Conservation (phyloP, 2,888 invertebrate genomes). For the Drosophila prostipennis region DNA sequence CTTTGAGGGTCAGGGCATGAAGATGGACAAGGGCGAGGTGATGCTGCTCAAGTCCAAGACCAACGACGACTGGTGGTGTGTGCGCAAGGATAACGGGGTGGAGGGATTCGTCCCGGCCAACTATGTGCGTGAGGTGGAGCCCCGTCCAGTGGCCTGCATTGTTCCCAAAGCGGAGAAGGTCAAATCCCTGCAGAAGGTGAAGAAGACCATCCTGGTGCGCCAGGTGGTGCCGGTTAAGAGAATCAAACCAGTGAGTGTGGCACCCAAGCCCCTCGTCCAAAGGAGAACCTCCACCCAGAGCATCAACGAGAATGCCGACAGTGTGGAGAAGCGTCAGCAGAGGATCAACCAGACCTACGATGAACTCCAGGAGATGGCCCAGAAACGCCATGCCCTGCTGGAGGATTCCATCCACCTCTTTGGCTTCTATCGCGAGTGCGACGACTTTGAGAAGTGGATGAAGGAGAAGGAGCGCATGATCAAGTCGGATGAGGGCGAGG, state of each 20-base stretch:
- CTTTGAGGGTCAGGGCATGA: constrained; percentile 96
- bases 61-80: constrained; percentile 99
- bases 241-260: constrained; percentile 85
- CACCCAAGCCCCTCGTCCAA: constrained; percentile 82
- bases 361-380: constrained; percentile 91
- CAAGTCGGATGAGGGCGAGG: constrained; percentile 92
- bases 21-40: constrained; percentile 94
- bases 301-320: constrained; percentile 87
- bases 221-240: constrained; percentile 92
- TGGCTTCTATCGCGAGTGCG: constrained; percentile 97
- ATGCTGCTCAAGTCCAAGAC: constrained; percentile 97
- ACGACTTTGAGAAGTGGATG: constrained; percentile 99
- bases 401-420: constrained; percentile 97
- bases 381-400: constrained; percentile 91
- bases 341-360: constrained; percentile 93
- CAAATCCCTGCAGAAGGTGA: constrained; percentile 92
- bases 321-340: constrained; percentile 91
- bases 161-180: constrained; percentile 94
- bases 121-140: constrained; percentile 96
- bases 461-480: constrained; percentile 96
- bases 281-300: constrained; percentile 83
- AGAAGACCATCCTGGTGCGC: constrained; percentile 94
- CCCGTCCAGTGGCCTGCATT: constrained; percentile 92
- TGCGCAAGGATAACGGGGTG: constrained; percentile 94
- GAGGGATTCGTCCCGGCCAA: constrained; percentile 99